Conservation (phyloP, 1,140 invertebrate genomes). For the Apis dorsata region DNA sequence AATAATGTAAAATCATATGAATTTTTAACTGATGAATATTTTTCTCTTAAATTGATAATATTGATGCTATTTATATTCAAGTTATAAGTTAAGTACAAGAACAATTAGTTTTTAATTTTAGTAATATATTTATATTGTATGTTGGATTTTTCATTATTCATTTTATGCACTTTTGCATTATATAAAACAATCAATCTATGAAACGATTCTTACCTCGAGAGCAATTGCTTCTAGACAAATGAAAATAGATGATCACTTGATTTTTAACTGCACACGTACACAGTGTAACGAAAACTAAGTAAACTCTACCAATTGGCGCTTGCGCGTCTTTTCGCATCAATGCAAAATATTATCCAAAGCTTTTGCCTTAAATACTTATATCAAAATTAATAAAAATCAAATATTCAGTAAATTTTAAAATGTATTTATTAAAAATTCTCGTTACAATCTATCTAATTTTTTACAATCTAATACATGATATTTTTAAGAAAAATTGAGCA, state of each 20-base stretch:
- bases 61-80: background rate
- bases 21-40: background rate
- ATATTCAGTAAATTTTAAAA: background rate
- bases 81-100: background rate
- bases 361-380: background rate
- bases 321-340: slow-evolving; percentile 61
- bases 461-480: no score
- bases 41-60: background rate
- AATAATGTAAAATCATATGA: background rate
- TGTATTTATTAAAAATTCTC: slow-evolving; percentile 12
- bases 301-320: slow-evolving; percentile 52
- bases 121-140: background rate
- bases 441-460: background rate
- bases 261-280: slow-evolving; percentile 14
- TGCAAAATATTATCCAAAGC: slow-evolving; percentile 47
- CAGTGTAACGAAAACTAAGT: slow-evolving; percentile 47
- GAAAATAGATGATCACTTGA: slow-evolving; percentile 53
- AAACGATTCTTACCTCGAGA: slow-evolving; percentile 39
- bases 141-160: background rate
- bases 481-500: no score
- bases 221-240: slow-evolving; percentile 36
- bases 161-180: background rate
- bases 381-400: background rate
- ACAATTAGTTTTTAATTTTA: background rate
- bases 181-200: background rate